These are phyloP conservation scores for Agrochola circellaris DNA, from an alignment of 2,888 invertebrate genomes.

Conservation along the genomic window DNA sequence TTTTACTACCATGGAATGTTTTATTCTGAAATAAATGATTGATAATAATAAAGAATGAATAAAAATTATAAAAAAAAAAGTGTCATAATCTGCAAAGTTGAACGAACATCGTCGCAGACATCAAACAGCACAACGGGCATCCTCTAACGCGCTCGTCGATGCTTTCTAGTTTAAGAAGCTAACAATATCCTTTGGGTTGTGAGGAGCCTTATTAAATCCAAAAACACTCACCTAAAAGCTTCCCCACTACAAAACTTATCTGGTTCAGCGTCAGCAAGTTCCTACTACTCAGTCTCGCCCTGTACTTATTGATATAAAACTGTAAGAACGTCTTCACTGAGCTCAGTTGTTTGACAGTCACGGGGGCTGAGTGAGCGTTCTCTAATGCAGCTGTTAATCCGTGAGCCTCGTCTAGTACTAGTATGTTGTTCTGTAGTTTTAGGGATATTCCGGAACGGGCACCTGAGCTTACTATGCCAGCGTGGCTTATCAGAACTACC, in stretches of 20 bases:
- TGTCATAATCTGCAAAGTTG: neutral
- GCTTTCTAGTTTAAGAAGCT: neutral
- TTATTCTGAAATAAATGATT: too few species aligned
- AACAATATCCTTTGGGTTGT: neutral
- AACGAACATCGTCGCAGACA: neutral
- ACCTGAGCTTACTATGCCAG: slow-evolving; percentile 85
- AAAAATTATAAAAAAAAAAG: too few species aligned
- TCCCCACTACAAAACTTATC: slow-evolving; percentile 94
- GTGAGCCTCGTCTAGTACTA: slow-evolving; percentile 99
- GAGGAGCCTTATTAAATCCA: too few species aligned
- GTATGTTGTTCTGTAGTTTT: slow-evolving; percentile 92
- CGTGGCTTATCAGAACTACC: slow-evolving; percentile 87
- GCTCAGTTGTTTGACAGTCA: slow-evolving; percentile 92
- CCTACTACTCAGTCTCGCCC: slow-evolving; percentile 93
- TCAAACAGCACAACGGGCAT: neutral
- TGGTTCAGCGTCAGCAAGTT: slow-evolving; percentile 96
- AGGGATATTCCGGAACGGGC: slow-evolving; percentile 85
- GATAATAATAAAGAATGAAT: too few species aligned
- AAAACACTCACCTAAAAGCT: slow-evolving; percentile 88
- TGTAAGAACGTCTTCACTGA: slow-evolving; percentile 92
- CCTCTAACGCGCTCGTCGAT: too few species aligned
- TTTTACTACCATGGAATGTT: too few species aligned
- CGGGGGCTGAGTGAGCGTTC: slow-evolving; percentile 95
- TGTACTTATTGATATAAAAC: slow-evolving; percentile 94
- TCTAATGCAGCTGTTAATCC: slow-evolving; percentile 97